Base-by-base conservation (phyloP, 2,113 vertebrate species). In the Gavialis gangeticus region DNA sequence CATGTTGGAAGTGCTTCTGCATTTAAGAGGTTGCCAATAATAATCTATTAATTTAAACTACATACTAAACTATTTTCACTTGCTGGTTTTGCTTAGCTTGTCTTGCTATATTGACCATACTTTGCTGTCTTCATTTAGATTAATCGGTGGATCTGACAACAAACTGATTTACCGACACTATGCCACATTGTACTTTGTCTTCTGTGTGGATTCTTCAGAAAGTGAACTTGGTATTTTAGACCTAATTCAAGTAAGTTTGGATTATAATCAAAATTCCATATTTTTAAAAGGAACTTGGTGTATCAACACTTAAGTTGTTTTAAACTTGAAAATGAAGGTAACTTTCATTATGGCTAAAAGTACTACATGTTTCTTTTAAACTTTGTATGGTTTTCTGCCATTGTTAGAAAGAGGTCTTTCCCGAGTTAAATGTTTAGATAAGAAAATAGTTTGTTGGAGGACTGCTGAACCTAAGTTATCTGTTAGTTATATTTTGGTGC, bases 111-210 rank as follows among this genome's bases (percentile, higher is more conserved):
- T 64, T 92, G 81, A 91, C 46, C 82, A 63, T 89, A 13, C 24
- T 89, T 96, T 91, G 81, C 24, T 97, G 80, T 91, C 97, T 85
- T 97, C 71, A 76, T 94, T 96, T 97, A 99, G 99, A 97, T 98
- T 99, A 97, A 99, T 99, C 90, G 99, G 99, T 81, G 99, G 99
- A 88, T 99, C 99, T 37, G 99, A 99, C 97, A 99, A 99, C 98
- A 99, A 99, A 95, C 98, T 99, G 79, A 99, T 99, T 97, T 99
- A 99, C 97, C 99, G 99, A 98, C 99, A 99, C 97, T 99, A 99
- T 84, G 99, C 99, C 92, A 99, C 99, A 1, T 98, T 99, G 57
- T 99, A 99, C 98, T 99, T 99, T 98, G 99, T 99, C 95, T 99
- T 99, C 96, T 99, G 99, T 96, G 99, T 99, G 95, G 99, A 99